Evolutionary conservation across 1,140 invertebrate genomes (phyloP), one percentile per base, ranked within the genome.

Genomic region (Arctopsyche grandis): DNA sequence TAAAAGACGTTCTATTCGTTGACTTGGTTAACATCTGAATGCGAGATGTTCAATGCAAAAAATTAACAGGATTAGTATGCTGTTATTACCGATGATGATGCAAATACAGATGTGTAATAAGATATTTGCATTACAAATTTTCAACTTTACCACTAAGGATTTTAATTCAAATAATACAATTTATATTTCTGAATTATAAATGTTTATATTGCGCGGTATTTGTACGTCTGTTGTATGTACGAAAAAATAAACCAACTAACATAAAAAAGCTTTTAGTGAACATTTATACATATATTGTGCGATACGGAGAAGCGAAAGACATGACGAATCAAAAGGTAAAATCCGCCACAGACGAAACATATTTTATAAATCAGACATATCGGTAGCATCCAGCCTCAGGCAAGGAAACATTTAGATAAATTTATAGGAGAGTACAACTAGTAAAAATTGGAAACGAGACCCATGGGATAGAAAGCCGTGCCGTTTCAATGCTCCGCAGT

Each of bases 381-480:
- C 16, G 0, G 16, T 21, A 21, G 56, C 16, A 60, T 60, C n/a
- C 56, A 60, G 56, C 56, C 56, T 1, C 56, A 7, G 29, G 56
- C 16, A 7, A 43, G 66, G 66, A 69, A 69, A 69, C 24, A 69
- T 69, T 69, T 69, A 69, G 66, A 69, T 38, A 69, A 69, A 69
- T 69, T 38, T 69, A 69, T 43, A 69, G 29, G 7, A 69, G 66
- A 69, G 14, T n/a, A 14, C 9, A 43, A 14, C 24, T 29, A 9
- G 24, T 38, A 69, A 69, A 69, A 69, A 29, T 29, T 29, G 29
- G 66, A 43, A 69, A 69, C 29, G 66, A 69, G 29, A 69, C 66
- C 24, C 66, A 26, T n/a, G 66, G 66, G 66, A 43, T 10, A n/a
- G 22, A 24, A 69, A 69, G 16, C 16, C 29, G 66, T 69, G 14